Conservation (phyloP, 1,140 invertebrate species). For the Caenorhabditis briggsae region DNA sequence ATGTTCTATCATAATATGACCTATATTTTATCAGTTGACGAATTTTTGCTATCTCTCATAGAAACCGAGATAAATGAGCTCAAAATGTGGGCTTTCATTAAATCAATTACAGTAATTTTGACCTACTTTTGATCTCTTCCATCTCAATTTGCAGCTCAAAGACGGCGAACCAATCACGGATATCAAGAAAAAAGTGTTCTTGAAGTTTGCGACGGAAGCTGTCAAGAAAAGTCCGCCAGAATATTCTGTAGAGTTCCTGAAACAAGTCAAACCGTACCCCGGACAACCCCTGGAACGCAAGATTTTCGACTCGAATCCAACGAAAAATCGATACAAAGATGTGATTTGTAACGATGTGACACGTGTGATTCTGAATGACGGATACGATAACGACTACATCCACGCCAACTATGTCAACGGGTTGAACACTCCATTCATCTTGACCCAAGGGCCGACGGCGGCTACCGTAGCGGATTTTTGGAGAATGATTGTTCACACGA, state of each 20-base stretch:
- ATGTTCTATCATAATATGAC: too few relatives aligned
- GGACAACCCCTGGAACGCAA: conserved; percentile 2
- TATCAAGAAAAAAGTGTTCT: conserved; percentile 10
- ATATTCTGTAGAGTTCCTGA: conserved; percentile 1
- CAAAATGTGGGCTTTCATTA: too few relatives aligned
- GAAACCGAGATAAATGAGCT: too few relatives aligned
- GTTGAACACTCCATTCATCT: neutral
- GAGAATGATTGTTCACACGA: conserved; percentile 43
- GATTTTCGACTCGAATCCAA: conserved; percentile 15
- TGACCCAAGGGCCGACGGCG: conserved; percentile 10
- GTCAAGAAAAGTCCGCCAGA: conserved; percentile 17
- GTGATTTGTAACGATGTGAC: conserved; percentile 29
- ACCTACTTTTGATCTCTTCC: too few relatives aligned
- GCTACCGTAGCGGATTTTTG: neutral
- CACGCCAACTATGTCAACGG: conserved; percentile 47
- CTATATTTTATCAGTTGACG: too few relatives aligned
- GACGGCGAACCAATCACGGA: neutral
- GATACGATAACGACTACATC: conserved; percentile 18
- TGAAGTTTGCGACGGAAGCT: conserved; percentile 12
- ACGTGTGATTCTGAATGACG: conserved; percentile 47
- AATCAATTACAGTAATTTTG: too few relatives aligned
- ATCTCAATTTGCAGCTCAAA: neutral
- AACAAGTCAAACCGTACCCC: conserved; percentile 14
- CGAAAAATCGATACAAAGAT: conserved; percentile 46
- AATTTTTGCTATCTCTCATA: too few relatives aligned